These are phyloP conservation scores for Geotrupes spiniger DNA, from an alignment of 2,888 invertebrate species.

Conservation along the genomic window DNA sequence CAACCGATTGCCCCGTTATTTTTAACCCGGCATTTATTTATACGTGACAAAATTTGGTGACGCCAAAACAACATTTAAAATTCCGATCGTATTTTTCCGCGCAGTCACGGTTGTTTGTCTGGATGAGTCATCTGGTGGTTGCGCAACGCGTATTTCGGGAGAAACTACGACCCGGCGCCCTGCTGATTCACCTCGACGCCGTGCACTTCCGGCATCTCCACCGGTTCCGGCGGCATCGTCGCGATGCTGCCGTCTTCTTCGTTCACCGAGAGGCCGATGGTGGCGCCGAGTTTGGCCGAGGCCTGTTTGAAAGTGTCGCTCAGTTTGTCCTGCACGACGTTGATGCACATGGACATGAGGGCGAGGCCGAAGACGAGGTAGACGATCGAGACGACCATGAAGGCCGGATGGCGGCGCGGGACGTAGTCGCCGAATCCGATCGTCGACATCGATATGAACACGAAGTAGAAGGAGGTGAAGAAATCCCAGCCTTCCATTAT, in stretches of 20 bases:
- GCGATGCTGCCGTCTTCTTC: slow-evolving; percentile 60
- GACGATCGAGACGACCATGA: slow-evolving; percentile 87
- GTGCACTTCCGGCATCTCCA: slow-evolving; percentile 41
- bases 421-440: slow-evolving; percentile 95
- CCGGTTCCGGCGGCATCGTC: slow-evolving; percentile 38
- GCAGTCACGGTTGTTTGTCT: neutral
- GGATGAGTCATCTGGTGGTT: neutral
- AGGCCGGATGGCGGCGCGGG: slow-evolving; percentile 75
- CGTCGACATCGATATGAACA: slow-evolving; percentile 95
- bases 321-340: slow-evolving; percentile 83
- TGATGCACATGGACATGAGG: slow-evolving; percentile 95
- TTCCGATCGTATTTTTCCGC: neutral
- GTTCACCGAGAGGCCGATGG: slow-evolving; percentile 73
- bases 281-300: slow-evolving; percentile 80
- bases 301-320: slow-evolving; percentile 82
- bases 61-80: neutral
- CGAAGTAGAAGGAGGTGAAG: slow-evolving; percentile 93
- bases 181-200: slow-evolving; percentile 8
- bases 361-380: slow-evolving; percentile 94
- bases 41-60: too few relatives aligned
- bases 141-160: too few relatives aligned
- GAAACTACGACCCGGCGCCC: too few relatives aligned
- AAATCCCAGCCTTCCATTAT: slow-evolving; percentile 84
- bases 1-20: too few relatives aligned
- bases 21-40: too few relatives aligned